Evolutionary conservation across 1,140 invertebrate species (phyloP).

Genomic region (Trachymyrmex cornetzi): DNA sequence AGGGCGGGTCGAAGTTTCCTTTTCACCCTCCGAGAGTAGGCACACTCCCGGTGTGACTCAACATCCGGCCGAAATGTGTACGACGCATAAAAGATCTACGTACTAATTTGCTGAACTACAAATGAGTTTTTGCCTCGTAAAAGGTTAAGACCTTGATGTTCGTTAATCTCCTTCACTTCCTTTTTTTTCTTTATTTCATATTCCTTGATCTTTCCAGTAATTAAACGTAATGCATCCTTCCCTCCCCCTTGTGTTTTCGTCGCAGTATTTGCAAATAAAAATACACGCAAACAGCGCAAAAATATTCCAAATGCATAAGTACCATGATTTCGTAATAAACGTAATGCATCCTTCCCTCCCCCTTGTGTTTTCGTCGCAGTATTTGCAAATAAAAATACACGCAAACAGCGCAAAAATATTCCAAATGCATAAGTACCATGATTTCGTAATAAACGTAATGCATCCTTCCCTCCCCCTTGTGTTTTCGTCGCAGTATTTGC

Average conservation of each 20-base stretch:
- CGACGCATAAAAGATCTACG: conserved; percentile 44
- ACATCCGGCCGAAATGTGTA: conserved; percentile 59
- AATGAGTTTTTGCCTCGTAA: conserved; percentile 15
- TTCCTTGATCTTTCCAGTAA: not conserved
- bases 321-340: not conserved
- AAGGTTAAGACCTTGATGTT: conserved; percentile 51
- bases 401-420: conserved; percentile 21
- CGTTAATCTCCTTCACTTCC: not conserved
- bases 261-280: not conserved
- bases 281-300: not conserved
- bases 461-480: too few relatives aligned
- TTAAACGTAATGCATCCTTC: not conserved
- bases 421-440: not conserved
- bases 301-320: conserved; percentile 17
- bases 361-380: not conserved
- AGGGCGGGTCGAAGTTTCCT: conserved; percentile 76
- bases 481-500: not conserved
- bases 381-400: not conserved
- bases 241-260: not conserved
- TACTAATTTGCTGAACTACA: conserved; percentile 23
- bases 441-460: not conserved
- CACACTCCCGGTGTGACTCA: conserved; percentile 35
- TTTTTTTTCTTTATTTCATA: not conserved
- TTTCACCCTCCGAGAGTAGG: conserved; percentile 66
- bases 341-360: not conserved